phyloP scores from a whole-genome alignment of 2,888 invertebrate genomes.

The Lordiphosa andalusiaca region DNA sequence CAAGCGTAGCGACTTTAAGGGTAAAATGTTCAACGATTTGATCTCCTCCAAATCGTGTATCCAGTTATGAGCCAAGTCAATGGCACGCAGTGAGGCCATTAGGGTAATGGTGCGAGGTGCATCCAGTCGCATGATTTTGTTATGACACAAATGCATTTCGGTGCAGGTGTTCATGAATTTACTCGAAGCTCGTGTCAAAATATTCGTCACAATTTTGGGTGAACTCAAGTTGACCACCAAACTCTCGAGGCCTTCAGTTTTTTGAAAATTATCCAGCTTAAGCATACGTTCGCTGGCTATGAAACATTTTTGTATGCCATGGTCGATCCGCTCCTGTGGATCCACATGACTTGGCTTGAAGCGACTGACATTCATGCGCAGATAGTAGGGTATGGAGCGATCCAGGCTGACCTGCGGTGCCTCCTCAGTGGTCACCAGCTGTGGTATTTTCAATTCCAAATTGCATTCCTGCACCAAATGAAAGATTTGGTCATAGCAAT shows the following conservation, averaged over 20 bases:
- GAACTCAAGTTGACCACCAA: slow-evolving; percentile 69
- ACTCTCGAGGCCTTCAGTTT: slow-evolving; percentile 65
- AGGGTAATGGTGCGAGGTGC: slow-evolving; percentile 58
- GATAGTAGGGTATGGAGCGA: slow-evolving; percentile 49
- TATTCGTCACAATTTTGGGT: slow-evolving; percentile 58
- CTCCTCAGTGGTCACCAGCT: slow-evolving; percentile 11
- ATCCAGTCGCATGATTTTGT: slow-evolving; percentile 66
- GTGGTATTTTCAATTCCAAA: slow-evolving; percentile 65
- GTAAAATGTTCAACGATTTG: slow-evolving; percentile 58
- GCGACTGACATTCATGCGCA: slow-evolving; percentile 72
- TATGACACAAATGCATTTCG: slow-evolving; percentile 68
- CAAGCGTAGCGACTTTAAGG: slow-evolving; percentile 66
- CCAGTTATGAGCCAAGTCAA: slow-evolving; percentile 76
- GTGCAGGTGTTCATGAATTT: slow-evolving; percentile 67
- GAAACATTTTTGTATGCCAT: slow-evolving; percentile 67
- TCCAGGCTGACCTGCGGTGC: slow-evolving; percentile 10
- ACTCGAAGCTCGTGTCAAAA: slow-evolving; percentile 67
- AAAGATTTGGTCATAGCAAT: slow-evolving; percentile 72
- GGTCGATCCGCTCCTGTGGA: slow-evolving; percentile 63
- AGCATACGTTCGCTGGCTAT: slow-evolving; percentile 68
- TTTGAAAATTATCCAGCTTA: slow-evolving; percentile 71
- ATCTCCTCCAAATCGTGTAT: slow-evolving; percentile 64
- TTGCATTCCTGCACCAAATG: slow-evolving; percentile 60
- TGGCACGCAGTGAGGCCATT: slow-evolving; percentile 68
- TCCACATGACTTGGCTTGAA: slow-evolving; percentile 68